phyloP scores from a whole-genome alignment of 2,888 invertebrate genomes.

The Altica lythri region DNA sequence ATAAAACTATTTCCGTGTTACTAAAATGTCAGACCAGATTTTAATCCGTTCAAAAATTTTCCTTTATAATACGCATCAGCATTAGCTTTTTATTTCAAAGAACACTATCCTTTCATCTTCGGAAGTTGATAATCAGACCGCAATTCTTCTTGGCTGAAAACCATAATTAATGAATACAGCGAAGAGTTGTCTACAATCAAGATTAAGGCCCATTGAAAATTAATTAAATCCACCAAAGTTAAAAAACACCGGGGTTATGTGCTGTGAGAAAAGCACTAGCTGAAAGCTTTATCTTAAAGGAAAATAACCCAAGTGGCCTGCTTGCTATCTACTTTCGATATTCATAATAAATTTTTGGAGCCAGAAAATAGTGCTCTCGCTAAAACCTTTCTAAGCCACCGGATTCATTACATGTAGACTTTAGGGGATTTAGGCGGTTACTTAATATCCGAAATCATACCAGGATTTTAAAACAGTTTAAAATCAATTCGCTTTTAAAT shows the following conservation, averaged over 20 bases:
- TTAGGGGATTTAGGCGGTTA: no score
- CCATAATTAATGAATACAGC: slow-evolving; percentile 24
- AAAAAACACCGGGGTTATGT: slow-evolving; percentile 17
- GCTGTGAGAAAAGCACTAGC: slow-evolving; percentile 23
- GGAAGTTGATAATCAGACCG: slow-evolving; percentile 6
- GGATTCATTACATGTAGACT: neutral
- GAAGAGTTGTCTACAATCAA: slow-evolving; percentile 26
- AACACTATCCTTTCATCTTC: slow-evolving; percentile 13
- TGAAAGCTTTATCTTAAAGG: slow-evolving; percentile 28
- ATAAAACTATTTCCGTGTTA: no score
- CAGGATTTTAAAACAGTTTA: no score
- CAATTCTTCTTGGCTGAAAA: slow-evolving; percentile 6
- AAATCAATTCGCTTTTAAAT: no score
- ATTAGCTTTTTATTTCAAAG: slow-evolving; percentile 3
- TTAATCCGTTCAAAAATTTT: slow-evolving; percentile 3
- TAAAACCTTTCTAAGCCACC: neutral
- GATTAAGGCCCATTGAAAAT: slow-evolving; percentile 31
- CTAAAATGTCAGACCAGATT: no score
- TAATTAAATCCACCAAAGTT: slow-evolving; percentile 28
- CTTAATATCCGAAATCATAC: no score
- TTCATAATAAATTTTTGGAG: slow-evolving; percentile 10
- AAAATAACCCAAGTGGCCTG: slow-evolving; percentile 29
- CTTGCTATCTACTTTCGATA: slow-evolving; percentile 13
- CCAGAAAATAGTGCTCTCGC: slow-evolving; percentile 8
- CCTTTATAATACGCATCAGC: no score